phyloP scores from a whole-genome alignment of 2,797 vertebrate species.

The Takifugu rubripes region DNA sequence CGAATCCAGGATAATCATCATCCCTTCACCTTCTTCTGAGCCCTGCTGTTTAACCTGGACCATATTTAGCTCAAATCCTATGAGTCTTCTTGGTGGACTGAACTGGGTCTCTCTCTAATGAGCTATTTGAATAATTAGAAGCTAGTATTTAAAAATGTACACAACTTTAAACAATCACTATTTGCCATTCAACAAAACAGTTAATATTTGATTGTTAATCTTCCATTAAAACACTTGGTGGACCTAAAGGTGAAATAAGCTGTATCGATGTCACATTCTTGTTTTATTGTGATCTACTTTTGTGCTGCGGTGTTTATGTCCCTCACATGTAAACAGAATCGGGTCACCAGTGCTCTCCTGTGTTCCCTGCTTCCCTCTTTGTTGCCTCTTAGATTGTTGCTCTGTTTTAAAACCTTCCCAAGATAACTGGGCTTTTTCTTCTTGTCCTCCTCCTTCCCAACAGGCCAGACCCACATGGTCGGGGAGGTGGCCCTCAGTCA shows the following conservation, averaged over 20 bases:
- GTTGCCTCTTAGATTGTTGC: too few species aligned
- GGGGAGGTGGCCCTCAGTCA: slow-evolving; percentile 77
- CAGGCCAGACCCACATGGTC: slow-evolving; percentile 88
- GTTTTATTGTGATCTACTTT: slow-evolving; percentile 19
- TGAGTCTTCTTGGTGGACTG: slow-evolving; percentile 9
- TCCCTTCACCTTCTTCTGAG: neutral
- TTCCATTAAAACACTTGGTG: slow-evolving; percentile 20
- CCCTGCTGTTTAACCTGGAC: slow-evolving; percentile 12
- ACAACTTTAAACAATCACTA: slow-evolving; percentile 10
- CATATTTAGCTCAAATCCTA: slow-evolving; percentile 8
- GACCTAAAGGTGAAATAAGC: neutral
- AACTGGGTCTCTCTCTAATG: slow-evolving; percentile 12
- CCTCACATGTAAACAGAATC: neutral
- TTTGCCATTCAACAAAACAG: slow-evolving; percentile 25
- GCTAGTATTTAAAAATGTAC: slow-evolving; percentile 27
- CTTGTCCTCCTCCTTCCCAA: neutral
- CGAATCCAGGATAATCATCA: neutral
- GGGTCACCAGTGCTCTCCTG: neutral
- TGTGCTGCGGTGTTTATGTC: slow-evolving; percentile 14
- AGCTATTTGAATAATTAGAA: slow-evolving; percentile 3
- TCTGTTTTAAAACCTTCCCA: neutral
- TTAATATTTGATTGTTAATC: slow-evolving; percentile 41
- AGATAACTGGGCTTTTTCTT: neutral
- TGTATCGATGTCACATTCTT: too few species aligned
- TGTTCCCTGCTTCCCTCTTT: neutral